These are phyloP conservation scores for Pelochelys cantorii DNA, from an alignment of 2,797 vertebrate species.

Conservation along the genomic window DNA sequence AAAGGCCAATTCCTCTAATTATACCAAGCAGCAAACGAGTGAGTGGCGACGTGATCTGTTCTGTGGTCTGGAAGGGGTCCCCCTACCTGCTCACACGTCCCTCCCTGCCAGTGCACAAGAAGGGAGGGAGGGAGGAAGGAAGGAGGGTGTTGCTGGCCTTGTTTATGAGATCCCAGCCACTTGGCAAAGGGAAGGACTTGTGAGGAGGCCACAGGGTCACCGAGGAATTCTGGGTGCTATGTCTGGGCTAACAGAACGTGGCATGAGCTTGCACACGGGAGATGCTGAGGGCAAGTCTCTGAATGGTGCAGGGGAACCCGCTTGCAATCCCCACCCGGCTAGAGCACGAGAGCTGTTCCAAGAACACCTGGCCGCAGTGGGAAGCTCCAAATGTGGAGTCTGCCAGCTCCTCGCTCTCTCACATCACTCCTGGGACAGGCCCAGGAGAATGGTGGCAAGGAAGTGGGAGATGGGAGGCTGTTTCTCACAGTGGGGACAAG, in stretches of 20 bases:
- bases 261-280: neutral
- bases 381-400: neutral
- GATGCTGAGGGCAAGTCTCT: neutral
- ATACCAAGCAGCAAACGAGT: constrained; percentile 48
- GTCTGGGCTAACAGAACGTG: neutral
- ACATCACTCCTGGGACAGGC: neutral
- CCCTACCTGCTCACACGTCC: neutral
- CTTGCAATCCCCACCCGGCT: neutral
- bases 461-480: neutral
- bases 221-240: neutral
- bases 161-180: neutral
- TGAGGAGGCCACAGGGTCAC: neutral
- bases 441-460: neutral
- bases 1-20: constrained; percentile 52
- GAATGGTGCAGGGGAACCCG: neutral
- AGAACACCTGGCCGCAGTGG: neutral
- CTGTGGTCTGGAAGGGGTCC: neutral
- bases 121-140: no score
- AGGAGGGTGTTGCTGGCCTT: neutral
- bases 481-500: neutral
- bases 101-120: neutral
- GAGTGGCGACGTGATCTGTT: neutral
- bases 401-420: neutral
- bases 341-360: neutral
- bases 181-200: neutral